Base-by-base conservation (phyloP, 2,113 vertebrate genomes). In the Oplegnathus fasciatus region DNA sequence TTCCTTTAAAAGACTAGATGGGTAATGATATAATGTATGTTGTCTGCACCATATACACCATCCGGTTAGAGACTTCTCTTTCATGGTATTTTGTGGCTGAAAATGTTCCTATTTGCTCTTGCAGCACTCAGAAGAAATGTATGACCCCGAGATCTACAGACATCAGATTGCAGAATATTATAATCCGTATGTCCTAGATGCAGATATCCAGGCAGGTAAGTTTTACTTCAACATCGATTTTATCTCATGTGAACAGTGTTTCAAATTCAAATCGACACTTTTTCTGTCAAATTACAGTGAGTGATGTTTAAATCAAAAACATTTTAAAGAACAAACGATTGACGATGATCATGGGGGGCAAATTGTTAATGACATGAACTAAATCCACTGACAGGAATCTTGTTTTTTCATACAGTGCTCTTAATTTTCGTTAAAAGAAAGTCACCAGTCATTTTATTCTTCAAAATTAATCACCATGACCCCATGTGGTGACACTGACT, bases 141-240 rank as follows among this genome's bases (percentile, higher is more conserved):
- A 98, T 50, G 98, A 99, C 34, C 86, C 97, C 55, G 98, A 99
- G 65, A 96, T 98, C 86, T 99, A 97, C 94, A 96, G 98, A 91
- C 96, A 96, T 55, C 95, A 95, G 6, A 97, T 98, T 65, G 93
- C 98, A 76, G 98, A 98, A 89, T 99, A 98, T 95, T 98, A 98
- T 89, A 96, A 97, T 94, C 95, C 96, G 3, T 99, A 98, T 88
- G 95, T 98, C 84, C 96, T 97, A 60, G 98, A 99, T 91, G 93
- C 96, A 94, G 98, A 99, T 22, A 97, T 97, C 88, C 98, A 98
- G 76, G 93, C 96, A 74, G 97, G 98, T 99, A 94, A 98, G 97
- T 92, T 91, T 88, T 78, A 86, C 61, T 79, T 87, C 66, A 87
- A 15, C 40, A 10, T 48, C 5, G 0, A 2, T 37, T 79, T 78